Conservation (phyloP, 2,888 invertebrate species). For the Notodonta ziczac region DNA sequence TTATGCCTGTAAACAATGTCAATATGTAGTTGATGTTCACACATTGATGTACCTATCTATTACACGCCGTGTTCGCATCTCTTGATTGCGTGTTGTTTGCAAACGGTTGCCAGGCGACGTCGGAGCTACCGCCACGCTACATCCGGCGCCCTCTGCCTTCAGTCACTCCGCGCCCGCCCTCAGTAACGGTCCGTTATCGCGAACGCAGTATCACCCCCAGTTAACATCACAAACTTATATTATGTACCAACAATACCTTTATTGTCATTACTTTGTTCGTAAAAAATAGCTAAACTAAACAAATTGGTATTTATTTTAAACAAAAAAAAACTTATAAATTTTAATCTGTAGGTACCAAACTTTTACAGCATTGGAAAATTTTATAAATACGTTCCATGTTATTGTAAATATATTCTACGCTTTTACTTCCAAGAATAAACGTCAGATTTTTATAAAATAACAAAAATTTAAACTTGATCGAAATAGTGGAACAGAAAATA, state of each 20-base stretch:
- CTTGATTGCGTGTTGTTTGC: conserved; percentile 68
- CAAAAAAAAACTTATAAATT: too few species aligned
- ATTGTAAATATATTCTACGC: background rate
- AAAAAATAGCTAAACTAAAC: background rate
- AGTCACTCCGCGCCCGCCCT: conserved; percentile 73
- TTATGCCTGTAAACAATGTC: conserved; percentile 6
- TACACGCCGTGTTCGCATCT: conserved; percentile 17
- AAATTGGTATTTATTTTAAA: too few species aligned
- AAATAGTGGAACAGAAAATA: too few species aligned
- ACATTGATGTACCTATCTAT: too few species aligned
- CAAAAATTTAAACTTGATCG: too few species aligned
- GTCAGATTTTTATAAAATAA: background rate
- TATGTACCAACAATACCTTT: conserved; percentile 4
- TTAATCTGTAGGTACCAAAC: too few species aligned
- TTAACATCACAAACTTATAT: conserved; percentile 5
- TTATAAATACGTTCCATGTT: background rate
- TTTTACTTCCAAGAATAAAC: background rate
- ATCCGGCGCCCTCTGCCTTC: conserved; percentile 62
- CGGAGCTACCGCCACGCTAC: conserved; percentile 59
- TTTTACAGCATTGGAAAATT: too few species aligned
- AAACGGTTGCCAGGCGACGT: conserved; percentile 75
- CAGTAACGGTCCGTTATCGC: conserved; percentile 40
- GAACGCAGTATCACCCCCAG: conserved; percentile 17
- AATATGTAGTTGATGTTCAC: background rate
- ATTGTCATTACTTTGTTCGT: conserved; percentile 7